Evolutionary conservation across 2,113 vertebrate species (phyloP), one percentile per base, ranked within the genome.

Genomic region (Macquaria ambigua): DNA sequence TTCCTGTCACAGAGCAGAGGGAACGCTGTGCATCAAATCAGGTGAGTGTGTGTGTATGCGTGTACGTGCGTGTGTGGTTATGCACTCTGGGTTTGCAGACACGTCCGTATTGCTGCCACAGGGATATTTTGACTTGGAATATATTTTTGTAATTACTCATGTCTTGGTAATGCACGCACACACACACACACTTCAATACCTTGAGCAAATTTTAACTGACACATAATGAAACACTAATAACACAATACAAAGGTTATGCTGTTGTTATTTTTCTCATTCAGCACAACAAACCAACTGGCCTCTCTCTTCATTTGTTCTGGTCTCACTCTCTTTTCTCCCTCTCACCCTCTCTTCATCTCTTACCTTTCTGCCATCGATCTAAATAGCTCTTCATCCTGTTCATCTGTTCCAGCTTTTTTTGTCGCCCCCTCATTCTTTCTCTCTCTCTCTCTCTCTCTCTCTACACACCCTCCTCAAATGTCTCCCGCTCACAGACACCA

Each of bases 181-280:
- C 15, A 62, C 18, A 46, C n/a, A 21, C 55, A 48, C 7, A n/a
- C 37, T 43, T 63, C 10, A 74, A 16, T 9, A 50, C 43, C 48
- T 56, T 12, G 21, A 87, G 25, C 62, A 67, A 21, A 82, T 85
- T 87, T 84, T 82, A 88, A 87, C 74, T 87, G 82, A 87, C 77
- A 74, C 59, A 84, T 83, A 89, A 91, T 90, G 79, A 86, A 81
- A 15, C 20, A 8, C 3, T 48, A 50, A 59, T 50, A 64, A 91
- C 46, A 39, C 67, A 43, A 3, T 4, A 75, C 28, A 75, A 85
- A 90, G 76, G 73, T 83, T 77, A 77, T 18, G n/a, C 43, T 62
- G 75, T 75, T 90, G 74, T 91, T 81, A 77, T 85, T 80, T 77
- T 46, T 52, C 48, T 85, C 66, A 59, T 20, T 50, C 58, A 28